A percentile compares a stretch with the other conserved stretches of the same genome.
Conservation (phyloP, 2,797 vertebrate species). For the Eulemur coronatus region DNA sequence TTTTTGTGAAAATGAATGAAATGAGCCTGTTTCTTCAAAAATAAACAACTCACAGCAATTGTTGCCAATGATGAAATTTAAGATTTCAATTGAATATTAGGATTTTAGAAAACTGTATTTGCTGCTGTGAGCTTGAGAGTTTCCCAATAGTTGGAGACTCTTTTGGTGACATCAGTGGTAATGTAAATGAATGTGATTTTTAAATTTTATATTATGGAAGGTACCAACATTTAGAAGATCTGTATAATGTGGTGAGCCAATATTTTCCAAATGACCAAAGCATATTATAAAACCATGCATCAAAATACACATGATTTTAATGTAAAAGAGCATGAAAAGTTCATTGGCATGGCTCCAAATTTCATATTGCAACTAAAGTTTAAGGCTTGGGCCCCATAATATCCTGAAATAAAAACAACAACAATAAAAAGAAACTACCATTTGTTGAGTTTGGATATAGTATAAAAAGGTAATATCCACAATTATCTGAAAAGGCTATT, state of each 20-base stretch:
- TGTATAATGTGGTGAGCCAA: not conserved
- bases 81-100: not conserved
- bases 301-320: not conserved
- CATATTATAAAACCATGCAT: not conserved
- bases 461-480: not conserved
- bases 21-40: not conserved
- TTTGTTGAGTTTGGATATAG: not conserved
- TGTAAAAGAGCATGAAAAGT: not conserved
- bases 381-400: not conserved
- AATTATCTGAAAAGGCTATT: not conserved
- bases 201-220: not conserved
- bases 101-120: slow-evolving; percentile 27
- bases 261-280: not conserved
- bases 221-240: not conserved
- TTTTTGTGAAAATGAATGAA: not conserved
- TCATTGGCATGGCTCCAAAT: not conserved
- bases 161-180: not conserved
- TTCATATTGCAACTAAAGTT: not conserved
- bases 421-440: not conserved
- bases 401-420: no score
- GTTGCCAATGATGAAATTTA: not conserved
- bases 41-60: not conserved
- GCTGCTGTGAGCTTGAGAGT: not conserved
- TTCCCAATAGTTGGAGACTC: not conserved
- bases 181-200: not conserved